Evolutionary conservation across 2,113 vertebrate genomes (phyloP).

Genomic region (Lophotis ruficrista): DNA sequence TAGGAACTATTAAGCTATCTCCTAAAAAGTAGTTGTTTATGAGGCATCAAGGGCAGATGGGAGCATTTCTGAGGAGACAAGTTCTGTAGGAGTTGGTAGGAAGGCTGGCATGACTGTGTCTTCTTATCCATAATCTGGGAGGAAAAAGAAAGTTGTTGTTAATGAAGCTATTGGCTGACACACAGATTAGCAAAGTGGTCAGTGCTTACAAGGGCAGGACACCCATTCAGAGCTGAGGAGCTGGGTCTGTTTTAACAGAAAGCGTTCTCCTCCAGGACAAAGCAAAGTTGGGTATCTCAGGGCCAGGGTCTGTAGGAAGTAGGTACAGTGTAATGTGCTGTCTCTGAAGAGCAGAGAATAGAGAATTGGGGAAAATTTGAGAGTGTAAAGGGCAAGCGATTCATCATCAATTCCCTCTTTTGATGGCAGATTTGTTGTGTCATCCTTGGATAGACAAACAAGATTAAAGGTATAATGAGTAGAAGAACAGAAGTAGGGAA

Average conservation of each 20-base stretch:
- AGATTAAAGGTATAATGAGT: background rate
- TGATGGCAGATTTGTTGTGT: background rate
- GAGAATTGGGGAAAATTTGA: background rate
- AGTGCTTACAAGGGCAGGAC: background rate
- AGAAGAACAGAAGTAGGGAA: background rate
- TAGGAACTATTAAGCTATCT: background rate
- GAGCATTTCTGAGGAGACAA: background rate
- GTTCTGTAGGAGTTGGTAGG: background rate
- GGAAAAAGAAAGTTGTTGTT: background rate
- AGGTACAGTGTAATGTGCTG: background rate
- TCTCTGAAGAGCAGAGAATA: background rate
- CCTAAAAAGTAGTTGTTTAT: slow-evolving; percentile 8
- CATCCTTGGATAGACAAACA: background rate
- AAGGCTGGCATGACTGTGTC: background rate
- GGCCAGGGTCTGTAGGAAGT: background rate
- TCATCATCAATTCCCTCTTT: background rate
- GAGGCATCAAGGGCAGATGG: slow-evolving; percentile 17
- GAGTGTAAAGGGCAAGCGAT: background rate
- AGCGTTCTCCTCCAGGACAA: background rate
- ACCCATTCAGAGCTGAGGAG: background rate
- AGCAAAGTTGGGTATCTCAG: background rate
- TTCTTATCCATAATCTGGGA: background rate
- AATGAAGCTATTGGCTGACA: background rate
- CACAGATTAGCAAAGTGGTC: background rate
- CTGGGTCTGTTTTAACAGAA: background rate